Base-by-base conservation (phyloP, 2,113 vertebrate genomes). In the Phoenicopterus ruber region DNA sequence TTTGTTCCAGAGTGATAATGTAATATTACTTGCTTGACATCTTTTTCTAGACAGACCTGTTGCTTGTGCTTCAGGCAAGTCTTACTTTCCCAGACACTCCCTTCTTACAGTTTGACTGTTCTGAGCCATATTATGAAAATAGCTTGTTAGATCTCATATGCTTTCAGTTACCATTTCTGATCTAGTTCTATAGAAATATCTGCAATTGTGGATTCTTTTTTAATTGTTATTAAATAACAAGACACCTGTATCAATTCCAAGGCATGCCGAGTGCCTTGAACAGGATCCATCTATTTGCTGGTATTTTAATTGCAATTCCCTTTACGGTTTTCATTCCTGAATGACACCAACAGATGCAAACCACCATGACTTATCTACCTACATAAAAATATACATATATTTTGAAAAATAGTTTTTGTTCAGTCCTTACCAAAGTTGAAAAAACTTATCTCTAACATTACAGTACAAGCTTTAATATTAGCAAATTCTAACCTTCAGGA, bases 1-100 rank as follows among this genome's bases (percentile, higher is more conserved):
- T 93, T 57, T 73, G 62, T 34, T 58, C 57, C n/a, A 59, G 83
- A 70, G 87, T 5, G 36, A 89, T 69, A 87, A 97, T 70, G 96
- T 81, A 73, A 42, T 94, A 96, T 90, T 96, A 97, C 97, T 96
- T 93, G 97, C 92, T 96, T 63, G 80, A 93, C 97, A 69, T 97
- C 96, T 97, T 98, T 98, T 97, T 97, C 97, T 96, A 72, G 84
- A 91, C 93, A 91, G 94, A 96, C 97, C 96, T 98, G 98, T 97
- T 98, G 93, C 65, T 55, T 70, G 57, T 89, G 97, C 78, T 95
- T 89, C 70, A 79, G 72, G 95, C 82, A 76, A 94, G 73, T 84
- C 40, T 96, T 61, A 93, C 94, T 97, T 98, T 97, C 94, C 95
- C 98, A 97, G 97, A 63, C 98, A 98, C 97, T 96, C 97, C 97